A percentile compares a stretch with the other conserved stretches of the same genome.
phyloP scores from a whole-genome alignment of 2,113 vertebrate genomes.

The Ophthalmolycus amberensis region DNA sequence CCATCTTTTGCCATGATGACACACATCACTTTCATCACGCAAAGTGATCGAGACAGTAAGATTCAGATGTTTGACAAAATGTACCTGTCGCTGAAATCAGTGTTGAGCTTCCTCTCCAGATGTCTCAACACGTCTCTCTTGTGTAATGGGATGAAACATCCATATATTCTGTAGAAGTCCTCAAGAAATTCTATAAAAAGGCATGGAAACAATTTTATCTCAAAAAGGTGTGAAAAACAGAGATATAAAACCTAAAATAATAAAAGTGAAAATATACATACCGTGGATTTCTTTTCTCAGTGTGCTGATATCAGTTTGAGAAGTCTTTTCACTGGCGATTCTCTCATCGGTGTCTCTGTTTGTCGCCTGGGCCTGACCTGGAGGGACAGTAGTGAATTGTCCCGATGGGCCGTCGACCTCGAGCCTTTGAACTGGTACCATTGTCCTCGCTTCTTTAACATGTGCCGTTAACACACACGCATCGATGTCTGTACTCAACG shows the following conservation, averaged over 20 bases:
- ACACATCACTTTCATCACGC: background rate
- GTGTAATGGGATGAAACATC: conserved; percentile 92
- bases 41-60: background rate
- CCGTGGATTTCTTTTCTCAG: conserved; percentile 56
- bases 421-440: background rate
- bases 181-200: conserved; percentile 89
- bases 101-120: conserved; percentile 88
- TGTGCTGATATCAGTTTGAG: conserved; percentile 5
- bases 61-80: background rate
- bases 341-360: background rate
- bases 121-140: conserved; percentile 90
- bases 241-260: background rate
- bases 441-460: background rate
- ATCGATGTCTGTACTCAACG: background rate
- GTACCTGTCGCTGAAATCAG: conserved; percentile 89
- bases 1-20: background rate
- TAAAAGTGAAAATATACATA: background rate
- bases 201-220: background rate
- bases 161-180: conserved; percentile 91
- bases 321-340: background rate
- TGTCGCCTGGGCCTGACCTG: background rate
- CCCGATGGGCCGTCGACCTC: conserved; percentile 1
- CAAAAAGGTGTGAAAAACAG: background rate
- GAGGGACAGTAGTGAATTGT: background rate
- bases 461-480: background rate